Percentiles rank a stretch among this genome's conserved stretches.
phyloP scores from a whole-genome alignment of 2,888 invertebrate genomes.

The Ephialtes manifestator region DNA sequence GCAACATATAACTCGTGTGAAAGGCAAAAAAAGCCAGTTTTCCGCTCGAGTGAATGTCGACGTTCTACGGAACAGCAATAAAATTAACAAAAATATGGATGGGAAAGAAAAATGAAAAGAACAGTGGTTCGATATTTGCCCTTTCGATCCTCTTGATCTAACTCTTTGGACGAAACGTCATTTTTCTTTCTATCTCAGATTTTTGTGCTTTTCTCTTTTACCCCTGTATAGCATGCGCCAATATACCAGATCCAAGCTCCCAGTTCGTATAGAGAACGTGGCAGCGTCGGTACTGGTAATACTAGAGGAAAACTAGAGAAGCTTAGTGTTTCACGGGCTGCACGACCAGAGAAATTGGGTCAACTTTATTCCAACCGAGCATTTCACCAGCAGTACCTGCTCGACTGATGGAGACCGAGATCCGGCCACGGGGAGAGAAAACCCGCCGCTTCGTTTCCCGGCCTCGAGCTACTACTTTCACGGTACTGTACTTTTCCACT shows the following conservation, averaged over 20 bases:
- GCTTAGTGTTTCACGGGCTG: constrained; percentile 32
- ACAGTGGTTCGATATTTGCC: background rate
- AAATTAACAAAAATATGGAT: background rate
- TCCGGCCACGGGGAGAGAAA: constrained; percentile 13
- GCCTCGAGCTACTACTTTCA: constrained; percentile 29
- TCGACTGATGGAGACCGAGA: constrained; percentile 34
- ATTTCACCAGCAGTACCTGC: constrained; percentile 14
- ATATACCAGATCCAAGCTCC: constrained; percentile 13
- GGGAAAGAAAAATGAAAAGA: background rate
- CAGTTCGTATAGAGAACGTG: constrained; percentile 17
- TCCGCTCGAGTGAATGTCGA: constrained; percentile 12
- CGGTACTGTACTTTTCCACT: constrained; percentile 20
- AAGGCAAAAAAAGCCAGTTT: constrained; percentile 9
- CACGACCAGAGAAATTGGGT: constrained; percentile 28
- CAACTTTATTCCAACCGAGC: constrained; percentile 25
- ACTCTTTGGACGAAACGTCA: constrained; percentile 8
- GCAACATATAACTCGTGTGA: constrained; percentile 23
- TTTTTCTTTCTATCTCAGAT: constrained; percentile 1
- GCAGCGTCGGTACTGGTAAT: constrained; percentile 31
- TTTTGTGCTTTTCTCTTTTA: constrained; percentile 3
- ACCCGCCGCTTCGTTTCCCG: constrained; percentile 14
- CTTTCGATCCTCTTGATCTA: background rate
- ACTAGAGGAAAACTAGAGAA: constrained; percentile 23
- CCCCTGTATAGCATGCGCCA: background rate
- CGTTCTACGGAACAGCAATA: background rate